Conservation (phyloP, 2,797 vertebrate genomes). For the Melanotaenia trifasciata region DNA sequence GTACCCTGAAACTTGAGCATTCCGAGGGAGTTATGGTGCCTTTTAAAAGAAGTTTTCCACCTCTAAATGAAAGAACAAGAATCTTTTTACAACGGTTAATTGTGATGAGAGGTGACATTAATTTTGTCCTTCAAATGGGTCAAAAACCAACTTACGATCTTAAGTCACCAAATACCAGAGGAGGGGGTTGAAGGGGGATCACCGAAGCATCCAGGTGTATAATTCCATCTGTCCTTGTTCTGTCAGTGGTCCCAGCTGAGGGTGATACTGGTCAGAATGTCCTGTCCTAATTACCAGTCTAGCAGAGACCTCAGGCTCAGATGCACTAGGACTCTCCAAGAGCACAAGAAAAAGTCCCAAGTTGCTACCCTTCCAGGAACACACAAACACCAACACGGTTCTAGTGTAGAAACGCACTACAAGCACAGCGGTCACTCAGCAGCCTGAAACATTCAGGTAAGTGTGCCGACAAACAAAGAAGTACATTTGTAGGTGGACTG, state of each 20-base stretch:
- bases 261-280: conserved; percentile 64
- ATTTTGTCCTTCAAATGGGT: conserved; percentile 70
- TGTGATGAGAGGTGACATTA: conserved; percentile 56
- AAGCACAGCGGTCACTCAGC: background rate
- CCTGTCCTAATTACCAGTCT: conserved; percentile 75
- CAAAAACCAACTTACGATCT: conserved; percentile 58
- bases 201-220: conserved; percentile 63
- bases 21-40: conserved; percentile 29
- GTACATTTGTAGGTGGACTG: background rate
- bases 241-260: conserved; percentile 73
- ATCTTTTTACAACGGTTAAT: conserved; percentile 28
- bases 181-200: conserved; percentile 8
- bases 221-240: conserved; percentile 76
- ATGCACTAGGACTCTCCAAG: conserved; percentile 55
- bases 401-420: background rate
- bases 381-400: conserved; percentile 14
- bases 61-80: conserved; percentile 17
- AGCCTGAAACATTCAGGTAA: conserved; percentile 9
- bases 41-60: conserved; percentile 37
- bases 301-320: conserved; percentile 65
- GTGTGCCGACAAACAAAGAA: conserved; percentile 6
- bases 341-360: conserved; percentile 47
- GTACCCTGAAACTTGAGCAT: background rate
- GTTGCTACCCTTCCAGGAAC: background rate
- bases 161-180: conserved; percentile 42